Conservation (phyloP, 1,140 invertebrate genomes). For the Diuraphis noxia region DNA sequence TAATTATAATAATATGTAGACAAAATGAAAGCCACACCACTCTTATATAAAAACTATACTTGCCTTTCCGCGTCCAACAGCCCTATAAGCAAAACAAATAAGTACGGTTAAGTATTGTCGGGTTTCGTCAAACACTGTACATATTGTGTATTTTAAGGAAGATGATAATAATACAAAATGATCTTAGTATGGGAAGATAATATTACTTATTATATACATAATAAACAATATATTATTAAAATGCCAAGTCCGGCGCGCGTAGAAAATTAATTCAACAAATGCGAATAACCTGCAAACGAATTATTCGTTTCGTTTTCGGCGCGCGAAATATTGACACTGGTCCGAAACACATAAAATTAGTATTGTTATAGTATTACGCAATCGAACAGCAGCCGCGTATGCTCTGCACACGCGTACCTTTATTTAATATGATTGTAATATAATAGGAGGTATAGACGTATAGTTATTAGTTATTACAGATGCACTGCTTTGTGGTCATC, state of each 20-base stretch:
- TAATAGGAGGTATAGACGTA: too few relatives aligned
- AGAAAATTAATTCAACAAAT: conserved; percentile 1
- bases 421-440: too few relatives aligned
- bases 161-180: neutral
- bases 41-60: neutral
- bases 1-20: neutral
- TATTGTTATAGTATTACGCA: too few relatives aligned
- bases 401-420: too few relatives aligned
- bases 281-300: neutral
- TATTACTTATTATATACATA: too few relatives aligned
- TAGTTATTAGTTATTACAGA: too few relatives aligned
- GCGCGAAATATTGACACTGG: neutral
- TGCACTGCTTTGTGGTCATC: too few relatives aligned
- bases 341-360: too few relatives aligned
- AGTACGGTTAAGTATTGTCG: conserved; percentile 21
- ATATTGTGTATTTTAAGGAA: neutral
- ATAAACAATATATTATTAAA: too few relatives aligned
- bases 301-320: neutral
- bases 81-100: conserved; percentile 51
- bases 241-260: neutral
- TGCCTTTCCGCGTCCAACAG: conserved; percentile 46
- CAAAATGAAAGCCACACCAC: neutral
- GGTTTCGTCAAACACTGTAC: neutral
- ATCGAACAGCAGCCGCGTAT: too few relatives aligned
- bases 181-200: neutral